These are phyloP conservation scores for Drosophila meridiana DNA, from an alignment of 2,888 invertebrate genomes.

Conservation along the genomic window DNA sequence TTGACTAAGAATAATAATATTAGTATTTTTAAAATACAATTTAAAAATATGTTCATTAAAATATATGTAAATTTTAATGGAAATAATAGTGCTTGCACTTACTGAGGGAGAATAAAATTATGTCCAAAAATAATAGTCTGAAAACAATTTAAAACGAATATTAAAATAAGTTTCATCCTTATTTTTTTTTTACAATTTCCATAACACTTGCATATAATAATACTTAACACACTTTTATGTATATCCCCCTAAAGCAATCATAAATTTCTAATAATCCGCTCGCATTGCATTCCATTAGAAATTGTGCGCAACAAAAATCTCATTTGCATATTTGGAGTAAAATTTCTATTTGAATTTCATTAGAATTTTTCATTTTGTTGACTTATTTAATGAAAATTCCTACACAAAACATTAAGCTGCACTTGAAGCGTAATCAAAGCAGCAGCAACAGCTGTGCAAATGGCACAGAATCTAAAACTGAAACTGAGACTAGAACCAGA, in stretches of 20 bases:
- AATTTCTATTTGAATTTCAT: conserved; percentile 25
- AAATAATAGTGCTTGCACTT: too few relatives aligned
- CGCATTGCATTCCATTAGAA: not conserved
- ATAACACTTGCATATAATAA: too few relatives aligned
- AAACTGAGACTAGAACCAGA: conserved; percentile 15
- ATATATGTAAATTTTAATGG: not conserved
- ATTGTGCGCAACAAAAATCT: conserved; percentile 2
- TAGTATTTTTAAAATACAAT: too few relatives aligned
- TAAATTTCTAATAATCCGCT: not conserved
- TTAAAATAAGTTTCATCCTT: too few relatives aligned
- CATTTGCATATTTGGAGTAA: conserved; percentile 27
- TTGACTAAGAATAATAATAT: not conserved
- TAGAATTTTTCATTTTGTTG: not conserved
- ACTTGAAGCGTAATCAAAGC: conserved; percentile 45
- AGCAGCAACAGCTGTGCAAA: conserved; percentile 50
- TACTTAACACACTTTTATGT: not conserved
- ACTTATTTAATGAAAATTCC: conserved; percentile 53
- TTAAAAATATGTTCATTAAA: not conserved
- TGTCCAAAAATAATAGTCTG: too few relatives aligned
- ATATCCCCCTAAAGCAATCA: not conserved
- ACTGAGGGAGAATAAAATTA: too few relatives aligned
- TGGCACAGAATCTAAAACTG: conserved; percentile 13
- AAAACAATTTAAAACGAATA: too few relatives aligned
- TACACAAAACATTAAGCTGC: conserved; percentile 47
- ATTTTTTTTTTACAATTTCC: not conserved